Evolutionary conservation across 2,797 vertebrate genomes (phyloP), one percentile per base, ranked within the genome.

Genomic region (Vultur gryphus): DNA sequence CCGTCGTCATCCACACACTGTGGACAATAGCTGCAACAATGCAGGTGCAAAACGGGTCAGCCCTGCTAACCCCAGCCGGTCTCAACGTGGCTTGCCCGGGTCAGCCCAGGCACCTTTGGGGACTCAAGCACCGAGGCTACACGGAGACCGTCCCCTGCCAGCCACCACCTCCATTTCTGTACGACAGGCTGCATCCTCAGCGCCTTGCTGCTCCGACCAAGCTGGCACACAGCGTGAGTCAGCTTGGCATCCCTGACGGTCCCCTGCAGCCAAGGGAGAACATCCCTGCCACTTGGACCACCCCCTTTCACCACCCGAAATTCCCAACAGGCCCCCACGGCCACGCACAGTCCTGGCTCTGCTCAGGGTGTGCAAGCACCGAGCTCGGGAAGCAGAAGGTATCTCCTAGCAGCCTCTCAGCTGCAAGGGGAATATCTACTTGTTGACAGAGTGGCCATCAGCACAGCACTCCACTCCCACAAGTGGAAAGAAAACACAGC

Each of bases 401-500:
- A 67, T 48, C 71, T 78, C 59, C 59, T 1, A 16, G 39, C 54
- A 83, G 71, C 29, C n/a, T 87, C 72, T 72, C 41, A 37, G 37
- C 49, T 51, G 58, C 77, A 4, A 80, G 26, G 41, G 78, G 69
- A 73, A 37, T 15, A 77, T 31, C 64, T 72, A 9, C 81, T 62
- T 35, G 78, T 70, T 35, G 65, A 66, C 88, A 81, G 73, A 8
- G 65, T 17, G 75, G 37, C 65, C 82, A 62, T 54, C 93, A 65
- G 61, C 85, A 62, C 86, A 95, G 79, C 89, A 55, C 89, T 93
- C 86, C 29, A 46, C 95, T 83, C 91, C 91, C n/a, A 59, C 79
- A 31, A 67, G 71, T 5, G 66, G 91, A 59, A 85, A 75, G 75
- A 33, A 93, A 95, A 87, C 91, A 80, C 31, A 41, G 28, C 25